Evolutionary conservation across 2,797 vertebrate genomes (phyloP).

Genomic region (Fistularia tabacaria): DNA sequence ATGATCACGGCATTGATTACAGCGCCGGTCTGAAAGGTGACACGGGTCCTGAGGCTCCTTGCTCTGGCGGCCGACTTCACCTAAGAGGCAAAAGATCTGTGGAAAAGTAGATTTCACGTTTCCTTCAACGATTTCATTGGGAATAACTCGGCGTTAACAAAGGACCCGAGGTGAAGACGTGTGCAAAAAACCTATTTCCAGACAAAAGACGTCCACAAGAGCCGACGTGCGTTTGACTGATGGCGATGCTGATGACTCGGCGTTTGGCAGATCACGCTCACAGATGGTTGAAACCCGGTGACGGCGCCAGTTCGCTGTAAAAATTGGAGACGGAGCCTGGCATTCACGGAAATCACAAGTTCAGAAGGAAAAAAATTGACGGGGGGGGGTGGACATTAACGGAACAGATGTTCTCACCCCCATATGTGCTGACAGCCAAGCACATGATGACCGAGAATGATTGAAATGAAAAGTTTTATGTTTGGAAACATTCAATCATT

Average conservation of each 20-base stretch:
- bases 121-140: constrained; percentile 4
- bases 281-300: constrained; percentile 74
- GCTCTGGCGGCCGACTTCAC: neutral
- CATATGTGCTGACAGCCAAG: constrained; percentile 13
- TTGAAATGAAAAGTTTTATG: too few species aligned
- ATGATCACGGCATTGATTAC: too few species aligned
- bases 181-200: constrained; percentile 1
- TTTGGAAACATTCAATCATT: too few species aligned
- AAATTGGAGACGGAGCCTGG: constrained; percentile 53
- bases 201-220: constrained; percentile 6
- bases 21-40: too few species aligned
- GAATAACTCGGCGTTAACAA: constrained; percentile 18
- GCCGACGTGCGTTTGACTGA: constrained; percentile 61
- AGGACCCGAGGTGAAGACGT: constrained; percentile 12
- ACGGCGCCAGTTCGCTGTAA: constrained; percentile 47
- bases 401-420: constrained; percentile 57
- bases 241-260: constrained; percentile 64
- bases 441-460: constrained; percentile 9
- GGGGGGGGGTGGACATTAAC: constrained; percentile 40
- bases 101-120: neutral
- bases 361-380: constrained; percentile 24
- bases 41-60: too few species aligned
- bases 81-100: neutral
- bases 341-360: constrained; percentile 49
- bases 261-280: constrained; percentile 72